A percentile compares a stretch with the other conserved stretches of the same genome.
Conservation (phyloP, 2,888 invertebrate species). For the Lasioglossum malachurum region DNA sequence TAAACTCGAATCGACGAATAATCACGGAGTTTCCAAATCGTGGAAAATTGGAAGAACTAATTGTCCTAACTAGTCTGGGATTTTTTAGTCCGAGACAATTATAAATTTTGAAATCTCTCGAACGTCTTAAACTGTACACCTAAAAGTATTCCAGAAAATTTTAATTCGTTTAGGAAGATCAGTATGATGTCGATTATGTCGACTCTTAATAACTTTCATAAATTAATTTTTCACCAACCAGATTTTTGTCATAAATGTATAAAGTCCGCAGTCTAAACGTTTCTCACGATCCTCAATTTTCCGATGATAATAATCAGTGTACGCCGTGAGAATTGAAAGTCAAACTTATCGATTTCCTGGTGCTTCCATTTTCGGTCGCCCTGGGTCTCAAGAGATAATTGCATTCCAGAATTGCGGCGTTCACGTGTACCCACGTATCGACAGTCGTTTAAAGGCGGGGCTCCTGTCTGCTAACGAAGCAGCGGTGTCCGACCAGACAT, state of each 20-base stretch:
- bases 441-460: slow-evolving; percentile 59
- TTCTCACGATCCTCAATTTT: neutral
- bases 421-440: slow-evolving; percentile 36
- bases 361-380: neutral
- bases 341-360: neutral
- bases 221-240: no score
- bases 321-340: neutral
- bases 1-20: neutral
- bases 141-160: no score
- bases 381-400: slow-evolving; percentile 38
- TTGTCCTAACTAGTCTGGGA: neutral
- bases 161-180: no score
- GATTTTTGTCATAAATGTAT: neutral
- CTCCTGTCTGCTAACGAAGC: slow-evolving; percentile 62
- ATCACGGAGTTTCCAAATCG: neutral
- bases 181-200: no score
- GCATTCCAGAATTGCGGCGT: slow-evolving; percentile 28
- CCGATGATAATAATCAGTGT: neutral
- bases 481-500: slow-evolving; percentile 64
- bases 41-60: neutral
- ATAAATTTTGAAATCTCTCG: no score
- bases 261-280: neutral
- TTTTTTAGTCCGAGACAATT: neutral
- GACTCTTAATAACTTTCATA: no score
- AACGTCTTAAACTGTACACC: no score